Conservation (phyloP, 92 coral and sea anemone species). For the Parazoanthus atlanticus region DNA sequence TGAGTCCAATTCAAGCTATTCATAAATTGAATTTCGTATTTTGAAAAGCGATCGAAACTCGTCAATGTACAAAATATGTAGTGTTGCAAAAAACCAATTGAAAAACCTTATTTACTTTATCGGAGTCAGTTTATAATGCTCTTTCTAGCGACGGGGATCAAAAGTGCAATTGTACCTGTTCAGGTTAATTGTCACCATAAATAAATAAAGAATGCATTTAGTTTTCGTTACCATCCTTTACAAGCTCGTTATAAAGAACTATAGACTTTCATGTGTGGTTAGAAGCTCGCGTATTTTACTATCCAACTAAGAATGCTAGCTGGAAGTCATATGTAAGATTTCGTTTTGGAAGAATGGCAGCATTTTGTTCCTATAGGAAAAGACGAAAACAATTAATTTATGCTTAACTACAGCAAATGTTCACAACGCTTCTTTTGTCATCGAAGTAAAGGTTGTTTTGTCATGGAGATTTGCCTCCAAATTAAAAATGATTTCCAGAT, state of each 20-base stretch:
- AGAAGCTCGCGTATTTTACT: neutral
- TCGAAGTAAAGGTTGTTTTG: neutral
- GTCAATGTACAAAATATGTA: neutral
- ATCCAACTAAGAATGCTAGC: neutral
- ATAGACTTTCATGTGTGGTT: neutral
- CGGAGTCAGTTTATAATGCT: neutral
- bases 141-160: neutral
- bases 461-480: conserved; percentile 18
- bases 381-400: neutral
- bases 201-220: neutral
- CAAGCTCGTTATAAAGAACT: neutral
- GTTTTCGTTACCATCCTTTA: neutral
- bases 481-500: neutral
- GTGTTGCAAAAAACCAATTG: neutral
- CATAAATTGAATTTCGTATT: neutral
- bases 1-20: neutral
- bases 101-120: neutral
- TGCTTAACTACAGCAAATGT: neutral
- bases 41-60: neutral
- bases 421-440: neutral
- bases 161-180: neutral
- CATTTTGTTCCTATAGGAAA: too few relatives aligned
- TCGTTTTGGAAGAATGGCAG: too few relatives aligned
- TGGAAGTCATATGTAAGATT: too few relatives aligned
- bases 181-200: neutral